Evolutionary conservation across 2,113 vertebrate species (phyloP), one percentile per base, ranked within the genome.

Genomic region (Gnathonemus longibarbis): DNA sequence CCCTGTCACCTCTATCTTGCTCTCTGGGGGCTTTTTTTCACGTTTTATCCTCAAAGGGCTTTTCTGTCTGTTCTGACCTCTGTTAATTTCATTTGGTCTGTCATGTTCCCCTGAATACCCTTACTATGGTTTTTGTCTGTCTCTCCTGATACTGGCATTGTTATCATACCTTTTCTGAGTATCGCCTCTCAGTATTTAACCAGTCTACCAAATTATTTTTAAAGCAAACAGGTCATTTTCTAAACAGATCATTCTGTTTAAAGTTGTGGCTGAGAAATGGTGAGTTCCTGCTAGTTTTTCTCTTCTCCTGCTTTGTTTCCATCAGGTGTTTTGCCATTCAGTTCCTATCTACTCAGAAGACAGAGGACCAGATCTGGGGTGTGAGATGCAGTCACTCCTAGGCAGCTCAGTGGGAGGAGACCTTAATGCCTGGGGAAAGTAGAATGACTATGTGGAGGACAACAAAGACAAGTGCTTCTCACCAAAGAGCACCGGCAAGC

Each of bases 1-100:
- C 56, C 52, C 87, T 58, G 21, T 66, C 87, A 58, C 87, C 87
- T 88, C 56, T 88, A 53, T 7, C 87, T 88, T 42, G 35, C 87
- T 62, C 56, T 24, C 52, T 62, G 56, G 87, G 52, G 56, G 87
- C 85, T 52, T 87, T 88, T 85, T 52, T 88, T 88, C n/a, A 45
- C 31, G 87, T 88, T 88, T 88, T 66, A 58, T 45, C 27, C 87
- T 66, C 17, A 88, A 87, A 87, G 49, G 86, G 27, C 49, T 87
- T 88, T 88, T 58, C 35, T 88, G 49, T 66, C 52, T 62, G 21
- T 46, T 66, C 87, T 48, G 85, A 52, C 49, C 49, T 52, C 49
- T 52, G 49, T 52, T 52, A 62, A 62, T 62, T 66, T 62, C 27
- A 88, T 88, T 46, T 88, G 7, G 56, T 24, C 83, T 84, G 45